phyloP scores from a whole-genome alignment of 1,140 invertebrate genomes.

The Lucilia sericata region DNA sequence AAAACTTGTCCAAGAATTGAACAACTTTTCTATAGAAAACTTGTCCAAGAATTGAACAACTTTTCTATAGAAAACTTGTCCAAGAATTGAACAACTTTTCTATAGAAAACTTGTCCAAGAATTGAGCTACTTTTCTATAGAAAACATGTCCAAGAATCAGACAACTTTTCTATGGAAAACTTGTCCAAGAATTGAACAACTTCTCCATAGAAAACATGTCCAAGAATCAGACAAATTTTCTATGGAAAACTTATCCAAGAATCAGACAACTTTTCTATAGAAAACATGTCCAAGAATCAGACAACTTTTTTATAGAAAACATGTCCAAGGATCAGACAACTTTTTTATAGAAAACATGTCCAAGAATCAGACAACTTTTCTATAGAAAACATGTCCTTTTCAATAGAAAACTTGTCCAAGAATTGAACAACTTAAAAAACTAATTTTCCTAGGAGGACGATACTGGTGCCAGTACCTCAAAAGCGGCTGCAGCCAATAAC shows the following conservation, averaged over 20 bases:
- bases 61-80: not conserved
- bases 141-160: no score
- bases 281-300: not conserved
- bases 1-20: not conserved
- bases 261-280: not conserved
- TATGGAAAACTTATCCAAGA: not conserved
- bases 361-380: no score
- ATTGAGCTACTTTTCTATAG: not conserved
- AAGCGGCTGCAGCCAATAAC: conserved; percentile 58
- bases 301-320: not conserved
- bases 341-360: not conserved
- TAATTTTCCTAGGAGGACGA: conserved; percentile 48
- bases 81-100: not conserved
- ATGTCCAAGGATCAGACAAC: not conserved
- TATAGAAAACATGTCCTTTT: not conserved
- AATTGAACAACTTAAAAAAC: not conserved
- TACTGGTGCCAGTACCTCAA: conserved; percentile 62
- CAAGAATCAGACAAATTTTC: not conserved
- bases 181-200: no score
- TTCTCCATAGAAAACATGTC: not conserved
- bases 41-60: not conserved
- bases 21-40: not conserved
- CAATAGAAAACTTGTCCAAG: not conserved
- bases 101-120: not conserved
- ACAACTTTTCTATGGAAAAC: not conserved